Percentiles rank a stretch among this genome's conserved stretches.
Evolutionary conservation across 2,888 invertebrate genomes (phyloP).

Genomic region (Stenodera caucasica): DNA sequence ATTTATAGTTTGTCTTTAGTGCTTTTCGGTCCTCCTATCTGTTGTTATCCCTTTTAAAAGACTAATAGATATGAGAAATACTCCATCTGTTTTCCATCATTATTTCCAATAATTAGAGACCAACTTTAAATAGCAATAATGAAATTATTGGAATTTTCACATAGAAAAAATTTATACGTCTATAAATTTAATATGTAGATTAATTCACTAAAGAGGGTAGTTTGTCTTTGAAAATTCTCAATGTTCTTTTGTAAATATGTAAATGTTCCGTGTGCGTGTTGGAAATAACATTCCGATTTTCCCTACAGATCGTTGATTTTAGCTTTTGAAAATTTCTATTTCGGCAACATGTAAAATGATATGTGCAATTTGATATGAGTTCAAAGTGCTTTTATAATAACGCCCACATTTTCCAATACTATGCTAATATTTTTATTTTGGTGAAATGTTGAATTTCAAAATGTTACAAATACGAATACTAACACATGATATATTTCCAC

Average conservation of each 20-base stretch:
- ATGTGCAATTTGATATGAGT: constrained; percentile 3
- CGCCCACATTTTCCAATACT: not conserved
- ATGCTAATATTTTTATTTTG: not conserved
- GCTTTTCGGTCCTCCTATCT: not conserved
- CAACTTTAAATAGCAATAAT: not conserved
- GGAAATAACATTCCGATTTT: not conserved
- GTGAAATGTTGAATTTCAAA: not conserved
- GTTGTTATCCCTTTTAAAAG: not conserved
- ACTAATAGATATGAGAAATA: not conserved
- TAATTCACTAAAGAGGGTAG: not conserved
- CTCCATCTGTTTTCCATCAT: not conserved
- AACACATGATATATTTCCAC: too few species aligned
- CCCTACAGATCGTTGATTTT: not conserved
- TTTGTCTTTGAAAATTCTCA: not conserved
- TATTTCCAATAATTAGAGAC: not conserved
- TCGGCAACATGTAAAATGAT: constrained; percentile 9
- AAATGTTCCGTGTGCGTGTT: not conserved
- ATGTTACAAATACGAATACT: not conserved
- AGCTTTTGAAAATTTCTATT: not conserved
- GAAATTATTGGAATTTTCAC: not conserved
- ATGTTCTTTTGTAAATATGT: constrained; percentile 1
- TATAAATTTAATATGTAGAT: not conserved
- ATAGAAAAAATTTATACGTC: too few species aligned
- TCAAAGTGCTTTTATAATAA: constrained; percentile 11
- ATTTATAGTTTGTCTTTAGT: constrained; percentile 5